Percentiles rank a stretch among this genome's conserved stretches.
Evolutionary conservation across 2,113 vertebrate genomes (phyloP).

Genomic region (Brachypteracias leptosomus): DNA sequence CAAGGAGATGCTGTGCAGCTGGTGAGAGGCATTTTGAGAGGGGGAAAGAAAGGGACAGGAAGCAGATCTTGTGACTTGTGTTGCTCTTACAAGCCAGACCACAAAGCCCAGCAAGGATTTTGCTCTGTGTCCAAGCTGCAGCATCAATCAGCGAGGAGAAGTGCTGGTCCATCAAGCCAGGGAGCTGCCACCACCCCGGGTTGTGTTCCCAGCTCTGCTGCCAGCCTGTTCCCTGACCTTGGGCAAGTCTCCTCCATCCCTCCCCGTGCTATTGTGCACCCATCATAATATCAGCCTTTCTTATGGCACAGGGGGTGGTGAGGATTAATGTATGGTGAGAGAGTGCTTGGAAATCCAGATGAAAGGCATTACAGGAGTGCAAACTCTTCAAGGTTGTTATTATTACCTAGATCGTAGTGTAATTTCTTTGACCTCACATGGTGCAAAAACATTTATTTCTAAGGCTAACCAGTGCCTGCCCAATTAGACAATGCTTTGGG

Average conservation of each 20-base stretch:
- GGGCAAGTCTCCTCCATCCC: not conserved
- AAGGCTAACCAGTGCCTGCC: conserved; percentile 53
- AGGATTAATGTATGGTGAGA: conserved; percentile 61
- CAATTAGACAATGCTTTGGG: conserved; percentile 65
- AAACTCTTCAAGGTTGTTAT: conserved; percentile 62
- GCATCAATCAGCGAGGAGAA: not conserved
- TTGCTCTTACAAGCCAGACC: not conserved
- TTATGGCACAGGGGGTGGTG: not conserved
- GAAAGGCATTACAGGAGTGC: conserved; percentile 44
- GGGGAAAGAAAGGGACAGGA: not conserved
- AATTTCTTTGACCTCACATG: conserved; percentile 62
- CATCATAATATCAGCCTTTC: conserved; percentile 33
- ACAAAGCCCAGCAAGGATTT: not conserved
- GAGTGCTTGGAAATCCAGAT: conserved; percentile 47
- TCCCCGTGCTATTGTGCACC: not conserved
- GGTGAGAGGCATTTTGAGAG: not conserved
- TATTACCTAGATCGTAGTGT: conserved; percentile 48
- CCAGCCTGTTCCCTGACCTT: conserved; percentile 8
- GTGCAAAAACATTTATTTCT: conserved; percentile 61
- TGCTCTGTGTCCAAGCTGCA: not conserved
- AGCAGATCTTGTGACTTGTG: not conserved
- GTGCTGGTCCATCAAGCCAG: not conserved
- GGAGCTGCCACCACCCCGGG: not conserved
- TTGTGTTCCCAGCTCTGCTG: not conserved
- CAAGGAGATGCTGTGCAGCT: not conserved